Base-by-base conservation (phyloP, 2,113 vertebrate species). In the Sakesphorus luctuosus region DNA sequence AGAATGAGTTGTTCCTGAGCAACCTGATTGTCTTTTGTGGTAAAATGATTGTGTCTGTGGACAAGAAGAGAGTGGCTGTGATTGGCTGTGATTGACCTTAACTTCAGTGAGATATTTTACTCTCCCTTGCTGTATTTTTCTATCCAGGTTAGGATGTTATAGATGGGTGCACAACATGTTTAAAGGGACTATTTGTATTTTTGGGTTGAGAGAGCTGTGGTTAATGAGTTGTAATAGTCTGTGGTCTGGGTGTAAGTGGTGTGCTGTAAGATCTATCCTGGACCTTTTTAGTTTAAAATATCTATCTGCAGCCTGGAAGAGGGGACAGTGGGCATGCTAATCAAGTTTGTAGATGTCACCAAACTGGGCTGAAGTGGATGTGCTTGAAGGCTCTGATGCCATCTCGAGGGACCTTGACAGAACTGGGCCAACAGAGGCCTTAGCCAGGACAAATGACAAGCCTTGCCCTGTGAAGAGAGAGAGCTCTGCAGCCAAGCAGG, bases 291-390 rank as follows among this genome's bases (percentile, higher is more conserved):
- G 17, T n/a, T 82, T 49, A 49, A 72, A 53, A 38, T 44, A 8
- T 66, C n/a, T 36, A 8, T 28, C 25, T 40, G 28, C 86, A 35
- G 44, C 26, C 23, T 49, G 11, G 35, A 77, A 65, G 65, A 77
- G 25, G 26, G 11, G 14, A 20, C 38, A 66, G 17, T 2, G 2
- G 13, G 8, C 40, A 23, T 14, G 3, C 31, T 66, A 1, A 1
- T 53, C 13, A 23, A 2, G 4, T 55, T 55, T 61, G 11, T 11
- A 50, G 47, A 5, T 72, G 21, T 43, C 31, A 33, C 5, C 16
- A 36, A 23, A n/a, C 7, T 25, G 38, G 7, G 15, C 12, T 6
- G 24, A 66, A 47, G 15, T 66, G 35, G 13, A 38, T 61, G 7
- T 71, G 23, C 35, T 36, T 40, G 13, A 76, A 26, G 24, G 5